These are phyloP conservation scores for Cryptoleucopteryx plumbea DNA, from an alignment of 2,113 vertebrate genomes.

Conservation along the genomic window DNA sequence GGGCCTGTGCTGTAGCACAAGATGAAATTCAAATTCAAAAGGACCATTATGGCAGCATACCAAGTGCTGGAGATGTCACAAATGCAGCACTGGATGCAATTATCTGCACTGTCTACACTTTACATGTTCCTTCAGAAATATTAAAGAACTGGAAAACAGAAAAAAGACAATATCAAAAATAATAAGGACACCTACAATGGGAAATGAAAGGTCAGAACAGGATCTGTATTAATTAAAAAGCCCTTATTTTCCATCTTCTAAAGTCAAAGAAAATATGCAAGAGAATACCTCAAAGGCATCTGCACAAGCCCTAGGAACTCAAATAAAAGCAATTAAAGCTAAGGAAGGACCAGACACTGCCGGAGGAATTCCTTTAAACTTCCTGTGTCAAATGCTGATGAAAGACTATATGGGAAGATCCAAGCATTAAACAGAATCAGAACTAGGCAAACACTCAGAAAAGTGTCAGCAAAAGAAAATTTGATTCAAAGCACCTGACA, in stretches of 20 bases:
- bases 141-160: neutral
- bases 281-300: constrained; percentile 7
- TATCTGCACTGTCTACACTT: neutral
- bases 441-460: neutral
- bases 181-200: neutral
- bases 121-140: neutral
- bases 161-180: neutral
- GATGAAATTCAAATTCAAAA: neutral
- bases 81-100: neutral
- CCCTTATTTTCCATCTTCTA: neutral
- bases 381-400: neutral
- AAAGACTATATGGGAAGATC: neutral
- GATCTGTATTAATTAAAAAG: neutral
- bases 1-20: neutral
- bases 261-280: constrained; percentile 36
- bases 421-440: neutral
- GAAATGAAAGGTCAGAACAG: neutral
- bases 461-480: neutral
- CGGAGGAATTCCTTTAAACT: constrained; percentile 34
- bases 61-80: neutral
- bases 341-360: neutral
- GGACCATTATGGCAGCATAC: neutral
- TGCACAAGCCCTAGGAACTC: neutral
- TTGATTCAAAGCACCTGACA: neutral
- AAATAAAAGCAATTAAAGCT: constrained; percentile 26